These are phyloP conservation scores for Coleophora flavipennella DNA, from an alignment of 2,888 invertebrate species.

Conservation along the genomic window DNA sequence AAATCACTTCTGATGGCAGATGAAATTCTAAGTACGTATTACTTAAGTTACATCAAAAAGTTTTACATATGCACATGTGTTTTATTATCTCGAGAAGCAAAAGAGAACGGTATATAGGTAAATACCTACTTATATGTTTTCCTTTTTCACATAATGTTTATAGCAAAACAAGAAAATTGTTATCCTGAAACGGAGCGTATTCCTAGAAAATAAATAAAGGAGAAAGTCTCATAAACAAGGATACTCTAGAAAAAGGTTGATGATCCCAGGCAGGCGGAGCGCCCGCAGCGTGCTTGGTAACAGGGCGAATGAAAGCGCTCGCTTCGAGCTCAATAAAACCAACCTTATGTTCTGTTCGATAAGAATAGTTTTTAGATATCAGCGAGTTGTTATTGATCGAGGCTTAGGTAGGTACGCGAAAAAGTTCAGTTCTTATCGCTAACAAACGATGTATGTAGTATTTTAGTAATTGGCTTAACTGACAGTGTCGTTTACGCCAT, in stretches of 20 bases:
- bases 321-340: background rate
- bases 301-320: slow-evolving; percentile 53
- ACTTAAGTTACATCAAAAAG: too few species aligned
- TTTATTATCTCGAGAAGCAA: too few species aligned
- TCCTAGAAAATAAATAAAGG: slow-evolving; percentile 22
- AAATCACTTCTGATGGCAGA: too few species aligned
- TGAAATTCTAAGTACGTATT: too few species aligned
- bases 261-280: slow-evolving; percentile 36
- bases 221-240: slow-evolving; percentile 50
- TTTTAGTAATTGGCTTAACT: slow-evolving; percentile 50
- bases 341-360: too few species aligned
- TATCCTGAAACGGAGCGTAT: too few species aligned
- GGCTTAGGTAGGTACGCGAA: slow-evolving; percentile 62
- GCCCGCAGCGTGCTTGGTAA: slow-evolving; percentile 59
- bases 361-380: background rate
- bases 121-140: background rate
- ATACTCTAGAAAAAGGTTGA: slow-evolving; percentile 60
- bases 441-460: slow-evolving; percentile 47
- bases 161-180: too few species aligned
- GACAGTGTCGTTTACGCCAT: slow-evolving; percentile 3
- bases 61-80: too few species aligned
- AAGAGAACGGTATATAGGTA: background rate
- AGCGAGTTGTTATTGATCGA: slow-evolving; percentile 54
- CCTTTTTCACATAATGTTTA: too few species aligned
- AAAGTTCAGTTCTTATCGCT: slow-evolving; percentile 63